Base-by-base conservation (phyloP, 1,140 invertebrate genomes). In the Cephus cinctus region DNA sequence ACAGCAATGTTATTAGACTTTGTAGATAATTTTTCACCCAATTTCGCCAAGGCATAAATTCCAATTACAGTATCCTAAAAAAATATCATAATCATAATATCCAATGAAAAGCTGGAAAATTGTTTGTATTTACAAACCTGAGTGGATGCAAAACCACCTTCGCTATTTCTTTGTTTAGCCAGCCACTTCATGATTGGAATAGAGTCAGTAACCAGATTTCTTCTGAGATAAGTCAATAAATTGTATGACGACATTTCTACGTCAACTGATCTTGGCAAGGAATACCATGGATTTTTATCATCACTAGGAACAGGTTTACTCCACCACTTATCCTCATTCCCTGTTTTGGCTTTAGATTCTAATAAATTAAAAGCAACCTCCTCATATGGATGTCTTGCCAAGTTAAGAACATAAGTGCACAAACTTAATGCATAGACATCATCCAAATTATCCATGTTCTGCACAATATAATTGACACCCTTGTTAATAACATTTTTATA, bases 231-330 rank as follows among this genome's bases (percentile, higher is more conserved):
- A 1, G 83, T 83, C 1, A 88, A 67, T 5, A 92, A 71, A 0
- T 84, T 90, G 75, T 96, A 97, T 1, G 92, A 82, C 0, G 92
- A 91, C 71, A 92, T 92, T 68, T 92, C 88, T n/a, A 95, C 84
- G 56, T 94, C 90, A 2, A 89, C 80, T 9, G 88, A 87, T 32
- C 85, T 81, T 4, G 87, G 82, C 31, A 84, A 62, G 19, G 76
- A 76, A 38, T 82, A 81, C 82, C 89, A 89, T 0, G 90, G 88
- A 63, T 89, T 89, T 48, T 85, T 83, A 50, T 83, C 83, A 23
- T 85, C 84, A 2, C 78, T 63, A 0, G 76, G 74, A 0, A 79
- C 59, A 5, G 75, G 72, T 52, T 82, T 83, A 20, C 81, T 81
- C 89, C 89, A 92, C 82, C 87, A 88, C 59, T 86, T 88, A 27